These are phyloP conservation scores for Oxygymnocypris stewartii DNA, from an alignment of 2,113 vertebrate genomes.

Conservation along the genomic window DNA sequence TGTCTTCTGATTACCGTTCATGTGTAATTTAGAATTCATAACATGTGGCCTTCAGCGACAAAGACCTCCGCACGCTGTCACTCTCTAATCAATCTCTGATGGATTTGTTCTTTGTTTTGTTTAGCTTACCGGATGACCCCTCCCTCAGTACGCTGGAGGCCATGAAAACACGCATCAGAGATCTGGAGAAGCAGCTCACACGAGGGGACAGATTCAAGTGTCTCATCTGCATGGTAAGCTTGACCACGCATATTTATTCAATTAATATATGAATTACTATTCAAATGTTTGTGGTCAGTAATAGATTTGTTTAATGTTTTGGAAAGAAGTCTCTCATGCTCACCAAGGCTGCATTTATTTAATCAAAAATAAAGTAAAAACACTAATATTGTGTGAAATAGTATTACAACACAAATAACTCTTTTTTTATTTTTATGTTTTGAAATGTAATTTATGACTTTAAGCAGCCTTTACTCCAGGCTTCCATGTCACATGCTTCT, in stretches of 20 bases:
- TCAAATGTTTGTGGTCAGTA: neutral
- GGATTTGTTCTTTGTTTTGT: conserved; percentile 48
- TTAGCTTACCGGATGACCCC: conserved; percentile 69
- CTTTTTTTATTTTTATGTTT: neutral
- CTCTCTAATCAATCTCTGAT: conserved; percentile 42
- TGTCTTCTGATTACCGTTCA: conserved; percentile 17
- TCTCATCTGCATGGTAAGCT: conserved; percentile 98
- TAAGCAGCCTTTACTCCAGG: neutral
- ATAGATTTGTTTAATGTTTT: neutral
- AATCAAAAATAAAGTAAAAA: neutral
- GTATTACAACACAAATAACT: neutral
- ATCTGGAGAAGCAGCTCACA: conserved; percentile 96
- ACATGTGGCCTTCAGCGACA: conserved; percentile 21
- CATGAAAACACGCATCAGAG: conserved; percentile 94
- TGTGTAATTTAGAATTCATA: conserved; percentile 39
- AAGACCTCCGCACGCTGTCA: neutral
- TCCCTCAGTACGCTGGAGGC: conserved; percentile 89
- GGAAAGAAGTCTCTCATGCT: neutral
- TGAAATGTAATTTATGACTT: neutral
- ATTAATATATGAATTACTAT: neutral
- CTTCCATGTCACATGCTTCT: neutral
- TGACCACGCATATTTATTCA: neutral
- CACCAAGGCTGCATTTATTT: neutral
- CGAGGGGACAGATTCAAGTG: conserved; percentile 98
- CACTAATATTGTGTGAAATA: neutral